These are phyloP conservation scores for Gavialis gangeticus DNA, from an alignment of 2,113 vertebrate species.

Conservation along the genomic window DNA sequence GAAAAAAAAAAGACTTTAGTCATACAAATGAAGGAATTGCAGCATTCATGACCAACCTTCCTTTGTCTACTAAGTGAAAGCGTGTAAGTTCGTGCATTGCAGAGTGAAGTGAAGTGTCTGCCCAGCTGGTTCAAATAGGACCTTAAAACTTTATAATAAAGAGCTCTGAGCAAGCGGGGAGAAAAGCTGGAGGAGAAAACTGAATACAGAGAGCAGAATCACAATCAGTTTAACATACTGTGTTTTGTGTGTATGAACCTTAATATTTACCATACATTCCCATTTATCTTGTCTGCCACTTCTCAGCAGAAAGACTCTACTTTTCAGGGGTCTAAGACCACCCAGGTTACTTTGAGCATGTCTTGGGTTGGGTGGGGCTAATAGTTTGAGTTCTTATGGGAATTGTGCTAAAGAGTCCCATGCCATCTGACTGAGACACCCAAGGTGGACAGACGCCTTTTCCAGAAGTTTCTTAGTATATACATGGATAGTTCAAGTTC, in stretches of 20 bases:
- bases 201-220: background rate
- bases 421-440: slow-evolving; percentile 12
- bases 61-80: background rate
- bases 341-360: slow-evolving; percentile 43
- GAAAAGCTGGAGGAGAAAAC: background rate
- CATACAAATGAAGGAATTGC: background rate
- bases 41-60: background rate
- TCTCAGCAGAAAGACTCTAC: slow-evolving; percentile 48
- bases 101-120: background rate
- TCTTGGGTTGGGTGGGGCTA: background rate
- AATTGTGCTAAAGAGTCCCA: slow-evolving; percentile 30
- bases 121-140: background rate
- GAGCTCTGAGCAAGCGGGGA: background rate
- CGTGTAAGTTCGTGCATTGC: background rate
- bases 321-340: slow-evolving; percentile 59
- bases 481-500: slow-evolving; percentile 18
- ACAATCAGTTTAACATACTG: background rate
- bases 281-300: background rate
- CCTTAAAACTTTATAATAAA: background rate
- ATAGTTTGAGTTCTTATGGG: slow-evolving; percentile 18
- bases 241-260: background rate
- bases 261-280: background rate
- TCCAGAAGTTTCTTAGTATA: slow-evolving; percentile 34
- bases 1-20: background rate
- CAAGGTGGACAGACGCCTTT: background rate